These are phyloP conservation scores for Scaptodrosophila latifasciaeformis DNA, from an alignment of 2,888 invertebrate species.

Conservation along the genomic window DNA sequence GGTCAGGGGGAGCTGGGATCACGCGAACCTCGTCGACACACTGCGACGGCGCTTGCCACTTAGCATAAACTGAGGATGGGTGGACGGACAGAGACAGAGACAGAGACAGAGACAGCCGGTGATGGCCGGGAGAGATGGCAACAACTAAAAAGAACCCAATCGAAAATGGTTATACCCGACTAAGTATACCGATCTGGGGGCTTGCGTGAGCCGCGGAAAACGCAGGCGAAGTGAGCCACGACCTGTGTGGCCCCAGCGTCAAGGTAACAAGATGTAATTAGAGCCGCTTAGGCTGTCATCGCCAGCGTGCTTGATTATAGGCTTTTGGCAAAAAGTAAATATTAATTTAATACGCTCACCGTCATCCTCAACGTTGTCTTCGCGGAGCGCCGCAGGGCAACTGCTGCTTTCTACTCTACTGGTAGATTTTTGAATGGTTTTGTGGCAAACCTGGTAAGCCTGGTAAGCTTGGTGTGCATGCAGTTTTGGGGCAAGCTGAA, in stretches of 20 bases:
- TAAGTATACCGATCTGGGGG: neutral
- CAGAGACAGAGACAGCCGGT: neutral
- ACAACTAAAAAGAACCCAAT: too few species aligned
- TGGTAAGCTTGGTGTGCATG: too few species aligned
- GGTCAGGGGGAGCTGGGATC: slow-evolving; percentile 12
- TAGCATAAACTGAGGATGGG: slow-evolving; percentile 52
- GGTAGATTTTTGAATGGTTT: neutral
- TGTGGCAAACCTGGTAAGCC: too few species aligned
- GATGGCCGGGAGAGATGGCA: too few species aligned
- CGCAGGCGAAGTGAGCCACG: slow-evolving; percentile 52
- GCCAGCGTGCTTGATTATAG: slow-evolving; percentile 74
- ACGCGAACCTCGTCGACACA: slow-evolving; percentile 4
- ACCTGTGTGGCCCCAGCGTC: slow-evolving; percentile 68
- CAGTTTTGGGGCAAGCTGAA: too few species aligned
- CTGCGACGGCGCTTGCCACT: slow-evolving; percentile 59
- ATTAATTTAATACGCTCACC: slow-evolving; percentile 72
- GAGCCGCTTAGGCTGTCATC: slow-evolving; percentile 75
- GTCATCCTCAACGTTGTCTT: slow-evolving; percentile 26
- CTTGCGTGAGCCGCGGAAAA: slow-evolving; percentile 27
- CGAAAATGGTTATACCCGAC: too few species aligned
- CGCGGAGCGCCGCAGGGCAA: slow-evolving; percentile 51
- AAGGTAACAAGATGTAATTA: slow-evolving; percentile 74
- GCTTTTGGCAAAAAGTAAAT: slow-evolving; percentile 74
- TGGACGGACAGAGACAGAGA: slow-evolving; percentile 6
- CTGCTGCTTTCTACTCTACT: neutral